Conservation (phyloP, 1,140 invertebrate species). For the Drosophila gunungcola region DNA sequence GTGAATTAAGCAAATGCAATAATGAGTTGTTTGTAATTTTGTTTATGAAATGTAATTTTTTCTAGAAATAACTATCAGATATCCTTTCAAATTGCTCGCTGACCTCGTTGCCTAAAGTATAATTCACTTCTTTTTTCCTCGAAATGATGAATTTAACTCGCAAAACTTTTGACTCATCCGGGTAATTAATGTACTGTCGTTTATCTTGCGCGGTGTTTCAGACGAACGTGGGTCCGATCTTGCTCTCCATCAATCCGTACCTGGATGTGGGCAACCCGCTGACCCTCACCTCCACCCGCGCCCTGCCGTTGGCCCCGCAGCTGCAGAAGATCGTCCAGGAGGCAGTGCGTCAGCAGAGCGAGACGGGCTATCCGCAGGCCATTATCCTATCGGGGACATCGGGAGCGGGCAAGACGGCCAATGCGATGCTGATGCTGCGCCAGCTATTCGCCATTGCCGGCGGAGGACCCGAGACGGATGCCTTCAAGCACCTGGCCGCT, state of each 20-base stretch:
- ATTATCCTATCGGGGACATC: constrained; percentile 96
- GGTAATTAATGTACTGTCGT: constrained; percentile 6
- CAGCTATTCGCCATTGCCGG: constrained; percentile 97
- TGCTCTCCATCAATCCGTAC: constrained; percentile 95
- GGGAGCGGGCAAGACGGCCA: constrained; percentile 97
- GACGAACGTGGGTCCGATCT: constrained; percentile 96
- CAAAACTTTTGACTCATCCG: constrained; percentile 9
- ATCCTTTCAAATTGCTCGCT: neutral
- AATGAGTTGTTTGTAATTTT: too few relatives aligned
- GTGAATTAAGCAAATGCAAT: too few relatives aligned
- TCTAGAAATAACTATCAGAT: too few relatives aligned
- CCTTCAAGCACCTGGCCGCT: constrained; percentile 97
- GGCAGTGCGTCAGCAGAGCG: constrained; percentile 95
- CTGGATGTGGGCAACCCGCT: constrained; percentile 94
- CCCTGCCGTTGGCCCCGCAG: constrained; percentile 89
- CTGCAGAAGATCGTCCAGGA: constrained; percentile 95
- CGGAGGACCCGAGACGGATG: constrained; percentile 96
- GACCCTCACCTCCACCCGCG: constrained; percentile 93
- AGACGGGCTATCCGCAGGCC: constrained; percentile 97
- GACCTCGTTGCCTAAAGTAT: neutral
- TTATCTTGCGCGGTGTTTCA: constrained; percentile 82
- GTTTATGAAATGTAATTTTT: too few relatives aligned
- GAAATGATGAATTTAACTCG: neutral
- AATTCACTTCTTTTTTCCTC: neutral
- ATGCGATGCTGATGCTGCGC: constrained; percentile 95